These are phyloP conservation scores for Echinops telfairi DNA, from an alignment of 2,113 vertebrate species.

Conservation along the genomic window DNA sequence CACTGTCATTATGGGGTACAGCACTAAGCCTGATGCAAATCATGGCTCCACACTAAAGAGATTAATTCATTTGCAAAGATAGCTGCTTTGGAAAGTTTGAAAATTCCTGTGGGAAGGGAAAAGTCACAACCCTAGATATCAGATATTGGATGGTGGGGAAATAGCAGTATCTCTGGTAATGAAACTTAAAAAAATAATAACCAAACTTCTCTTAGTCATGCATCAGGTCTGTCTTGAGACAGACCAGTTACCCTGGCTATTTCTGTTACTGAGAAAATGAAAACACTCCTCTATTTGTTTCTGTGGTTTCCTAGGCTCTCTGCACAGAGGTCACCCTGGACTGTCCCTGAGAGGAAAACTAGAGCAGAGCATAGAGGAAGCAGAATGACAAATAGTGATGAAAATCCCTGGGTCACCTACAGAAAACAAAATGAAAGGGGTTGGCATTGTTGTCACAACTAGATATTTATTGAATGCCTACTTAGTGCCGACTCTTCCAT, in stretches of 20 bases:
- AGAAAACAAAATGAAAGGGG: neutral
- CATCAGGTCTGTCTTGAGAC: slow-evolving; percentile 83
- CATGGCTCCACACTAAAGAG: neutral
- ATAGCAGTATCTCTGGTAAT: slow-evolving; percentile 78
- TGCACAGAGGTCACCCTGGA: slow-evolving; percentile 77
- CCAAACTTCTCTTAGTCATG: slow-evolving; percentile 85
- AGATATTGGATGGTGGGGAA: slow-evolving; percentile 76
- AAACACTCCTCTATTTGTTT: slow-evolving; percentile 80
- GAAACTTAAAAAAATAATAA: slow-evolving; percentile 72
- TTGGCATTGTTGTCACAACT: neutral
- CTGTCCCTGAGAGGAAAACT: slow-evolving; percentile 24
- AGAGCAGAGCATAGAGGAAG: neutral
- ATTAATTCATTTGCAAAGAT: slow-evolving; percentile 74
- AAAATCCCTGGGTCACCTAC: slow-evolving; percentile 23
- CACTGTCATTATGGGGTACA: neutral
- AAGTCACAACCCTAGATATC: slow-evolving; percentile 62
- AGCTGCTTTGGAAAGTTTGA: slow-evolving; percentile 75
- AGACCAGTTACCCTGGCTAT: slow-evolving; percentile 79
- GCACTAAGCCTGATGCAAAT: neutral
- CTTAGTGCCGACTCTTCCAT: neutral
- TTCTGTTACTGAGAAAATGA: slow-evolving; percentile 83
- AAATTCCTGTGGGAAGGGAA: slow-evolving; percentile 78
- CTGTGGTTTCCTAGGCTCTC: slow-evolving; percentile 72
- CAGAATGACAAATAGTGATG: neutral
- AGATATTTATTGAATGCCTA: neutral